Conservation (phyloP, 2,113 vertebrate genomes). For the Cnemophilus loriae region DNA sequence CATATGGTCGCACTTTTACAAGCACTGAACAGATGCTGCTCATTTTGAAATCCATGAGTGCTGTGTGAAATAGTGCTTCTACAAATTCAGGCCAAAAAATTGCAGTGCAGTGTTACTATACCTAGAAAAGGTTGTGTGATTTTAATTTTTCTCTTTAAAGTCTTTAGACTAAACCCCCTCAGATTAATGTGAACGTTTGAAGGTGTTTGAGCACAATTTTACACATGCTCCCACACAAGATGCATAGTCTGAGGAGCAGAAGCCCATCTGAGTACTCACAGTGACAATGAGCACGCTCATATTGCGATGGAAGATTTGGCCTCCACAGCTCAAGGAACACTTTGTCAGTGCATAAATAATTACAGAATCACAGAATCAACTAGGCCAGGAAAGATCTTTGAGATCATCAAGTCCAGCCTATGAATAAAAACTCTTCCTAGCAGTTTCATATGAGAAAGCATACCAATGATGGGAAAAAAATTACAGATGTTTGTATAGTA, state of each 20-base stretch:
- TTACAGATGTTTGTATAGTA: background rate
- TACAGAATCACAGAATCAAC: background rate
- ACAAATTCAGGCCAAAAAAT: background rate
- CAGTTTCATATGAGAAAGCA: accelerated
- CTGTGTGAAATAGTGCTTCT: background rate
- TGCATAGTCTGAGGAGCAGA: background rate
- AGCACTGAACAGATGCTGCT: background rate
- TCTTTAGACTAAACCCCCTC: background rate
- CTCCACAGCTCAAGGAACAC: background rate
- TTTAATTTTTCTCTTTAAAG: background rate
- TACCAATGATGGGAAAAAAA: background rate
- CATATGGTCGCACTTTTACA: background rate
- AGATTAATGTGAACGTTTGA: background rate
- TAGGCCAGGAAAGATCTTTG: background rate
- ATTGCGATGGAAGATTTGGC: background rate
- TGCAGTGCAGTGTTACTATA: background rate
- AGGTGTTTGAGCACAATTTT: background rate
- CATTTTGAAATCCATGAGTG: background rate
- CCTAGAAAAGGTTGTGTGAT: background rate
- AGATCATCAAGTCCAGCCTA: background rate
- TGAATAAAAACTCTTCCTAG: background rate
- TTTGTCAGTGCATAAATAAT: background rate
- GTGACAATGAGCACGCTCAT: background rate
- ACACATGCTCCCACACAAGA: accelerated
- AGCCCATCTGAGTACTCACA: background rate